These are phyloP conservation scores for Drosophila merina DNA, from an alignment of 2,888 invertebrate species.

Conservation along the genomic window DNA sequence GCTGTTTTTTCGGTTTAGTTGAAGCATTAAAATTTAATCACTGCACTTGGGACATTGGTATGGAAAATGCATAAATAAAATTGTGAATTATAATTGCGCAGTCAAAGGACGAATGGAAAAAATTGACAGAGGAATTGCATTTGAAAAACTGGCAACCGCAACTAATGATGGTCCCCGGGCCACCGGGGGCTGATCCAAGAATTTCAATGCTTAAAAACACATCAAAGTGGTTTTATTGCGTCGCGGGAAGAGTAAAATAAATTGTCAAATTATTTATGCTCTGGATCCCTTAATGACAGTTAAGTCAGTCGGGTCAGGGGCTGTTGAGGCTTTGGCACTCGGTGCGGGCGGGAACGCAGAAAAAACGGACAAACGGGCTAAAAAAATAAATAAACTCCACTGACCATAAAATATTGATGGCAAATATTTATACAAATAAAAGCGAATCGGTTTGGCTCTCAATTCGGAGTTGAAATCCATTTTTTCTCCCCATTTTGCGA, in stretches of 20 bases:
- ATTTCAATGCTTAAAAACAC: slow-evolving; percentile 20
- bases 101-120: slow-evolving; percentile 30
- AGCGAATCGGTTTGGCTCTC: slow-evolving; percentile 34
- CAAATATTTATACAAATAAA: slow-evolving; percentile 51
- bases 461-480: slow-evolving; percentile 12
- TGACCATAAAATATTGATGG: slow-evolving; percentile 64
- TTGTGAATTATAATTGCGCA: slow-evolving; percentile 43
- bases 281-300: slow-evolving; percentile 55
- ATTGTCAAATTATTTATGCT: slow-evolving; percentile 52
- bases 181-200: slow-evolving; percentile 26
- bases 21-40: slow-evolving; percentile 40
- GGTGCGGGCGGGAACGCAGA: not conserved
- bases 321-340: slow-evolving; percentile 2
- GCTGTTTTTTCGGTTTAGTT: slow-evolving; percentile 3
- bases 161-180: slow-evolving; percentile 47
- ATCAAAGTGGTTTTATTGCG: slow-evolving; percentile 23
- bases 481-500: slow-evolving; percentile 3
- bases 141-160: slow-evolving; percentile 56
- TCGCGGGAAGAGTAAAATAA: slow-evolving; percentile 33
- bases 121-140: slow-evolving; percentile 27
- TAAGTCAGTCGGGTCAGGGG: slow-evolving; percentile 54
- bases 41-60: slow-evolving; percentile 22
- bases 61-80: slow-evolving; percentile 34
- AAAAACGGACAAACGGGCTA: slow-evolving; percentile 31
- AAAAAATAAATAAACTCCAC: slow-evolving; percentile 38